Evolutionary conservation across 1,140 invertebrate species (phyloP).

Genomic region (Scaptomyza graminum): DNA sequence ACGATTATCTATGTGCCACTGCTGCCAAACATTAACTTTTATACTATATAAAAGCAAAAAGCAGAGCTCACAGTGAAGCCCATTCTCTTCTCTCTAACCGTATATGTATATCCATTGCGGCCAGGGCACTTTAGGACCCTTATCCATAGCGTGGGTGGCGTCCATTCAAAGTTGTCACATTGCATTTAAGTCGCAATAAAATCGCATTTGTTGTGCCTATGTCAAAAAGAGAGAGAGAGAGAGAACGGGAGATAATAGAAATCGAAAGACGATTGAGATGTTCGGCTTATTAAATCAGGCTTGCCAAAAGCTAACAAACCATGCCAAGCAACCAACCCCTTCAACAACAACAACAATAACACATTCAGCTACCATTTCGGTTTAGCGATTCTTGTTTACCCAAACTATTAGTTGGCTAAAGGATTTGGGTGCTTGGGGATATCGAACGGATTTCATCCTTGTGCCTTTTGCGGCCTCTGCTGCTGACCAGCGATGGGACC

Average conservation of each 20-base stretch:
- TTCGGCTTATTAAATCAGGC: conserved; percentile 75
- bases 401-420: conserved; percentile 68
- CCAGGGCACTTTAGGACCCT: conserved; percentile 73
- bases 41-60: conserved; percentile 5
- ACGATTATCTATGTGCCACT: conserved; percentile 61
- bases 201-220: conserved; percentile 65
- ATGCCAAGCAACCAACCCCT: conserved; percentile 35
- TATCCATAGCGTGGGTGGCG: conserved; percentile 58
- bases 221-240: conserved; percentile 30
- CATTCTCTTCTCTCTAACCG: conserved; percentile 7
- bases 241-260: conserved; percentile 72
- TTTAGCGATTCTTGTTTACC: conserved; percentile 58
- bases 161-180: conserved; percentile 52
- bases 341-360: conserved; percentile 4
- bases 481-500: conserved; percentile 45
- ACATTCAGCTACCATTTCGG: conserved; percentile 10
- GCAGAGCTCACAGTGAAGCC: background rate
- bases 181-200: conserved; percentile 72
- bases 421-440: conserved; percentile 1
- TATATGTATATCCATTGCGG: conserved; percentile 55
- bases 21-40: conserved; percentile 14
- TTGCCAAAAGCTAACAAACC: conserved; percentile 50
- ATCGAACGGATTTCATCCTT: conserved; percentile 28
- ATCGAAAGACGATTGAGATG: conserved; percentile 59
- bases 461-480: conserved; percentile 70